Evolutionary conservation across 1,140 invertebrate species (phyloP).

Genomic region (Aradophagus sp.): DNA sequence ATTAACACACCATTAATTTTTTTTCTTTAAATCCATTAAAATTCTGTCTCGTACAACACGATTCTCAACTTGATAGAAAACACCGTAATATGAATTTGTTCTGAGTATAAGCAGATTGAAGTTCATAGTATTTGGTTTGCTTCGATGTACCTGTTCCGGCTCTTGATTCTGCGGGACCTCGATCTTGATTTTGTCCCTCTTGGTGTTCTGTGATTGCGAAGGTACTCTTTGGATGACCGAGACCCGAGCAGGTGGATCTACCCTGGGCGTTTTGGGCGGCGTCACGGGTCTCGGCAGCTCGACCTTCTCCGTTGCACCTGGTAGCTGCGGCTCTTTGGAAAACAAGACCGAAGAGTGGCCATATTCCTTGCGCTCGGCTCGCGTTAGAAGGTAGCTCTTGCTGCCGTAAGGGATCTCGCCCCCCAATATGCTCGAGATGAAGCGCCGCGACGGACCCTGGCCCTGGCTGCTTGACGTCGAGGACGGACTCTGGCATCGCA

Average conservation of each 20-base stretch:
- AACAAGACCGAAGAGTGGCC: slow-evolving; percentile 76
- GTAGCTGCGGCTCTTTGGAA: slow-evolving; percentile 68
- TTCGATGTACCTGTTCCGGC: slow-evolving; percentile 75
- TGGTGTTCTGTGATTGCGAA: slow-evolving; percentile 73
- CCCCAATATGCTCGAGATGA: slow-evolving; percentile 85
- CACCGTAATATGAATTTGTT: too few relatives aligned
- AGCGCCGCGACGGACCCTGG: slow-evolving; percentile 73
- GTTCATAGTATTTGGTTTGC: too few relatives aligned
- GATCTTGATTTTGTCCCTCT: slow-evolving; percentile 66
- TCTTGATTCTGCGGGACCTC: slow-evolving; percentile 69
- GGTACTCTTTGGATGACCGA: slow-evolving; percentile 90
- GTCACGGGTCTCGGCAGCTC: slow-evolving; percentile 76
- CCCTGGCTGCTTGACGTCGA: slow-evolving; percentile 31
- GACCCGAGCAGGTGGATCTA: slow-evolving; percentile 75
- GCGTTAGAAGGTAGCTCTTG: slow-evolving; percentile 82
- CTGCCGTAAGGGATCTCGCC: slow-evolving; percentile 85
- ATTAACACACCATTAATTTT: too few relatives aligned
- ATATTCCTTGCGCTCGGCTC: slow-evolving; percentile 87
- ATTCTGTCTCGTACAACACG: too few relatives aligned
- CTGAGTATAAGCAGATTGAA: too few relatives aligned
- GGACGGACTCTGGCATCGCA: slow-evolving; percentile 56
- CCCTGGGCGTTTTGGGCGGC: slow-evolving; percentile 72
- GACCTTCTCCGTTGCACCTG: slow-evolving; percentile 72
- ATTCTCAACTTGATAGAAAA: too few relatives aligned
- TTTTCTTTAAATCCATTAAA: too few relatives aligned